These are phyloP conservation scores for Crypturellus tataupa DNA, from an alignment of 2,797 vertebrate genomes.

Conservation along the genomic window DNA sequence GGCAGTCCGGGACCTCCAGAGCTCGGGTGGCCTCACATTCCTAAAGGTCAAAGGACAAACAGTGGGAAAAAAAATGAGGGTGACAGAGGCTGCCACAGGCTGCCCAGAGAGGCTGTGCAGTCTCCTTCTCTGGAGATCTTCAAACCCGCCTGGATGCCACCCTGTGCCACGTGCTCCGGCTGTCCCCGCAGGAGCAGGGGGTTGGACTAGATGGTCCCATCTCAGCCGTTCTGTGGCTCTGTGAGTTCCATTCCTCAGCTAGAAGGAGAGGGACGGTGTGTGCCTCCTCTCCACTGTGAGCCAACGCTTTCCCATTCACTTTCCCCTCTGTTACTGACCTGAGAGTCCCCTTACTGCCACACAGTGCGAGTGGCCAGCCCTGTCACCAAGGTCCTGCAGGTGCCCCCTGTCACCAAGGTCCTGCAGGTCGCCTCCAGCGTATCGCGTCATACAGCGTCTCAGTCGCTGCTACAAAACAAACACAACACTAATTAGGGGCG, in stretches of 20 bases:
- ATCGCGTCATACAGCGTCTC: accelerated
- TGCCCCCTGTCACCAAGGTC: background rate
- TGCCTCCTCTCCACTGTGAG: background rate
- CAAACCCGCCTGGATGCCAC: too few species aligned
- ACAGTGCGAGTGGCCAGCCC: background rate
- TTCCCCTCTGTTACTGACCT: accelerated
- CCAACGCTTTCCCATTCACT: background rate
- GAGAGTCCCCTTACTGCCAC: background rate
- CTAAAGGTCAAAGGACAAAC: background rate
- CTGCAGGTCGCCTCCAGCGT: accelerated
- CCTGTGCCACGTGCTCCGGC: too few species aligned
- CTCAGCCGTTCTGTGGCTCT: too few species aligned
- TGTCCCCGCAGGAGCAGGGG: too few species aligned
- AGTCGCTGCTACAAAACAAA: background rate
- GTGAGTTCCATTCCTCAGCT: background rate
- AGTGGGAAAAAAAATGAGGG: background rate
- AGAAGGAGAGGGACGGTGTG: background rate
- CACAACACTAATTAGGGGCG: background rate
- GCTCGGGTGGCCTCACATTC: background rate
- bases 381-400: background rate
- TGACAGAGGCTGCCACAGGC: too few species aligned
- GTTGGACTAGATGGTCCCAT: too few species aligned
- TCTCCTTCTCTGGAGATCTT: too few species aligned
- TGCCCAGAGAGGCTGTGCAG: too few species aligned
- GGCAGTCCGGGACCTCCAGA: background rate